These are phyloP conservation scores for Otolemur garnettii DNA, from an alignment of 2,113 vertebrate species.

Conservation along the genomic window DNA sequence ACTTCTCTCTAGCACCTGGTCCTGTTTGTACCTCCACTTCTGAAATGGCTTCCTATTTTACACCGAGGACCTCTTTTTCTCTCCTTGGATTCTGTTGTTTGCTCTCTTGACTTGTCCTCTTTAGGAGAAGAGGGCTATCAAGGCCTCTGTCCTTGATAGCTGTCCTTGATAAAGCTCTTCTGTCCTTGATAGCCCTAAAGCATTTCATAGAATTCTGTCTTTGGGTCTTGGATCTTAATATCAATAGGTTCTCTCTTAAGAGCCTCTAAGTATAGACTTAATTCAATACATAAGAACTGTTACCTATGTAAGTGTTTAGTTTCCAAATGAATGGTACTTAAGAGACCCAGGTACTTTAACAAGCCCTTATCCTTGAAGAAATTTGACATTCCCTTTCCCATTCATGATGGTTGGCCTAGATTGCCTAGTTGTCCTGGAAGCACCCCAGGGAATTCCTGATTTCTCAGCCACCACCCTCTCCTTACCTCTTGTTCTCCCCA, in stretches of 20 bases:
- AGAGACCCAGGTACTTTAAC: not conserved
- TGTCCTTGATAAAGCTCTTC: not conserved
- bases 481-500: not conserved
- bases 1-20: not conserved
- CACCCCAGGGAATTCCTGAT: not conserved
- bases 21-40: not conserved
- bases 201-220: not conserved
- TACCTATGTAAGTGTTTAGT: not conserved
- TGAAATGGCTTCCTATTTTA: not conserved
- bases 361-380: not conserved
- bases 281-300: not conserved
- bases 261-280: not conserved
- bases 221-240: not conserved
- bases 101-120: not conserved
- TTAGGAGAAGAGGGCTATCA: not conserved
- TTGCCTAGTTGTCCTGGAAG: not conserved
- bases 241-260: not conserved
- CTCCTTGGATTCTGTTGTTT: not conserved
- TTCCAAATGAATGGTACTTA: conserved; percentile 6
- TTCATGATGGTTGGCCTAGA: not conserved
- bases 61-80: not conserved
- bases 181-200: not conserved
- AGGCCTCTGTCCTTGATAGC: not conserved
- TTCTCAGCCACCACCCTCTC: not conserved
- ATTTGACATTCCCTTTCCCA: not conserved